Base-by-base conservation (phyloP, 2,797 vertebrate species). In the Astyanax mexicanus region DNA sequence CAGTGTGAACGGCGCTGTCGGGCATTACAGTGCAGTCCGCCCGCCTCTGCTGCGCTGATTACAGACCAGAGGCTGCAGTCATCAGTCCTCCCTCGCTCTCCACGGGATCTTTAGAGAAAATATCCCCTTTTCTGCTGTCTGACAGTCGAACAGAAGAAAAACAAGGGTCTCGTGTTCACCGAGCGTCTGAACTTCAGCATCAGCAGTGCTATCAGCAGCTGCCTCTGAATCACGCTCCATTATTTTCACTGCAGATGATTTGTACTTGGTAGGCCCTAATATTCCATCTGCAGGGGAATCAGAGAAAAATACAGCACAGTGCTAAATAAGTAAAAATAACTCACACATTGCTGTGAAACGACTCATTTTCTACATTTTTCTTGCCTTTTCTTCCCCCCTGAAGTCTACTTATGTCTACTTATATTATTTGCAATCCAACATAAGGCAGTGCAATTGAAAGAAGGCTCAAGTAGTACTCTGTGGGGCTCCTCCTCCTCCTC, bases 41-140 rank as follows among this genome's bases (percentile, higher is more conserved):
- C 23, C 12, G 9, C 3, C 15, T 55, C 42, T 55, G 7, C 21
- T 58, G 40, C 2, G 17, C 19, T 57, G 60, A 65, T 47, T 57
- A 71, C 21, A 58, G 49, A 27, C 15, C 45, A 64, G 49, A 64
- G 45, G 62, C 38, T 67, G 17, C 29, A 67, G 57, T 68, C 10
- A 40, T 61, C 35, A 32, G 42, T 42, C 11, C 0, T 70, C 25
- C 57, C 54, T 58, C 17, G 61, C 49, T 29, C 66, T 52, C 57
- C 75, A 35, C 10, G 23, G 12, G 19, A 0, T 4, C 19, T 69
- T 52, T 47, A 32, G 25, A 71, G 51, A 32, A 70, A 23, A 45
- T 64, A 45, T 68, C 51, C 57, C n/a, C 27, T 27, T 69, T 35
- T 11, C 35, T 69, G 25, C 11, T 29, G 4, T 69, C 29, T 61